These are phyloP conservation scores for Cheilosia soror DNA, from an alignment of 2,888 invertebrate genomes.

Conservation along the genomic window DNA sequence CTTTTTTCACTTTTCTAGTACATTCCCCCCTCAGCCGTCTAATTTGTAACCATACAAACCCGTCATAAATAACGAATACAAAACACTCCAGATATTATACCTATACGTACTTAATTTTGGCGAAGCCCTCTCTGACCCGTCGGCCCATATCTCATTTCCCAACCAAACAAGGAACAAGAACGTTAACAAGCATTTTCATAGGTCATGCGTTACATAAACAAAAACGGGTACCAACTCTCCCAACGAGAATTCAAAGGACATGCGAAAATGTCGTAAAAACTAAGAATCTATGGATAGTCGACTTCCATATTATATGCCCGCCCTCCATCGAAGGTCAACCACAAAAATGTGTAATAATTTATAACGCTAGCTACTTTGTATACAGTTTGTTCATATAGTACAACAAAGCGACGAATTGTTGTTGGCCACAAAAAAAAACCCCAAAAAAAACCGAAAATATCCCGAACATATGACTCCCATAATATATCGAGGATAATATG, in stretches of 20 bases:
- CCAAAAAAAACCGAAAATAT: conserved; percentile 6
- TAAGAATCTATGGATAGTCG: conserved; percentile 56
- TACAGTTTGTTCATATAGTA: conserved; percentile 43
- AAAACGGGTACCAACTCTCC: conserved; percentile 16
- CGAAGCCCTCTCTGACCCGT: conserved; percentile 52
- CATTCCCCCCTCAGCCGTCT: not conserved
- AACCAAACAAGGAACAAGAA: conserved; percentile 2
- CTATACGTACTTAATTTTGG: conserved; percentile 69
- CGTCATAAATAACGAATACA: conserved; percentile 68
- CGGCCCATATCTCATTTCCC: conserved; percentile 47
- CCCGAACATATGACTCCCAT: conserved; percentile 37
- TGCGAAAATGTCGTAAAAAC: conserved; percentile 72
- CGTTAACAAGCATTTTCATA: conserved; percentile 65
- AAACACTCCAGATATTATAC: conserved; percentile 61
- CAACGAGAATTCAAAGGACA: conserved; percentile 60
- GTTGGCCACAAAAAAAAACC: conserved; percentile 19
- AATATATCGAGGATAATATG: conserved; percentile 50
- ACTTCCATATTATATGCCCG: not conserved
- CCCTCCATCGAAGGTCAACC: conserved; percentile 68
- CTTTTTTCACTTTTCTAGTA: no score
- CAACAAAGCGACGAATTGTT: conserved; percentile 56
- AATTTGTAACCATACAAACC: conserved; percentile 33
- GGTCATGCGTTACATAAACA: conserved; percentile 64
- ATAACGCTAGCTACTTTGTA: conserved; percentile 75
- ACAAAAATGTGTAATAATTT: conserved; percentile 71